Evolutionary conservation across 2,113 vertebrate genomes (phyloP).

Genomic region (Datnioides undecimradiatus): DNA sequence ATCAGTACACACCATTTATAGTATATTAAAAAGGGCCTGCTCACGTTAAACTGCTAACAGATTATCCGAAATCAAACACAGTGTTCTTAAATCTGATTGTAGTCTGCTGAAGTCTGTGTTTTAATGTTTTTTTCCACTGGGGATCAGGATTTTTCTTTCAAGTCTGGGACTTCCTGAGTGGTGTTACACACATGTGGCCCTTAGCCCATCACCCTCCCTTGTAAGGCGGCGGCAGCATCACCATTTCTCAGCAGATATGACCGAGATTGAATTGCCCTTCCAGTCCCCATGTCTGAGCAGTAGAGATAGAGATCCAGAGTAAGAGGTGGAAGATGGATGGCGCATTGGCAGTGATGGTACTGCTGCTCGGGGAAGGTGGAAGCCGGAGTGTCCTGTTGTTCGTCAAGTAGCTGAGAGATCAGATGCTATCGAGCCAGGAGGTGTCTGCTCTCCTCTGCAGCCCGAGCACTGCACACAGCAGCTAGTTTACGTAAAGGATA

Average conservation of each 20-base stretch:
- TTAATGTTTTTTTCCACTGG: not conserved
- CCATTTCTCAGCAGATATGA: slow-evolving; percentile 70
- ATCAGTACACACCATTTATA: too few relatives aligned
- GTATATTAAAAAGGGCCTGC: not conserved
- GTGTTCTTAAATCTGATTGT: not conserved
- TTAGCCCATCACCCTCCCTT: slow-evolving; percentile 26
- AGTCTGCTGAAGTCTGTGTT: not conserved
- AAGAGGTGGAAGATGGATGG: slow-evolving; percentile 75
- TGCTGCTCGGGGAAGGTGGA: slow-evolving; percentile 63
- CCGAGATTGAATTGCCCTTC: slow-evolving; percentile 75
- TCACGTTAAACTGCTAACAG: not conserved
- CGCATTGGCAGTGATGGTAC: slow-evolving; percentile 57
- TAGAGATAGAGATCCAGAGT: slow-evolving; percentile 69
- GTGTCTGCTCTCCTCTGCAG: slow-evolving; percentile 69
- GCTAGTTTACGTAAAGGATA: slow-evolving; percentile 82
- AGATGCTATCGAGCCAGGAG: slow-evolving; percentile 81
- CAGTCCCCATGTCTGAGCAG: slow-evolving; percentile 63
- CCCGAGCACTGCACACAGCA: slow-evolving; percentile 46
- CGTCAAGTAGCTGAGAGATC: slow-evolving; percentile 76
- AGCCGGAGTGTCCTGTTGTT: slow-evolving; percentile 76
- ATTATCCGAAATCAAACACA: not conserved
- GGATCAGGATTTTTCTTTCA: slow-evolving; percentile 1
- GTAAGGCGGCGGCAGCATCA: slow-evolving; percentile 36
- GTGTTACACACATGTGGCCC: slow-evolving; percentile 18
- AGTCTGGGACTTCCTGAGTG: slow-evolving; percentile 26